Base-by-base conservation (phyloP, 1,140 invertebrate genomes). In the Sycophaga agraensis region DNA sequence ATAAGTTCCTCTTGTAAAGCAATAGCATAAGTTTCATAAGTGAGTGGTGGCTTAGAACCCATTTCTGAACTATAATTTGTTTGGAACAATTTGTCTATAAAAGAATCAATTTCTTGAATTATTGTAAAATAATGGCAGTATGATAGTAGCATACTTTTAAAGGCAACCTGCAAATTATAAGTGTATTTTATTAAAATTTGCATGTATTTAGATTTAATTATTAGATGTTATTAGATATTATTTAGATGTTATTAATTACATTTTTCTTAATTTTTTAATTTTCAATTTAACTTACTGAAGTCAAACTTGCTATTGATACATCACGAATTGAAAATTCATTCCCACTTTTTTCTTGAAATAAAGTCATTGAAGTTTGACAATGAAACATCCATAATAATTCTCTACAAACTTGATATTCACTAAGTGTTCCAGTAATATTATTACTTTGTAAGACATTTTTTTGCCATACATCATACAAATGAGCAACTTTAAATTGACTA, bases 371-470 rank as follows among this genome's bases (percentile, higher is more conserved):
- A 6, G 63, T 50, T 45, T 70, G 77, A 54, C 65, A 55, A 43
- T 77, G 70, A 61, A 82, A 73, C 74, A 79, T 79, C 78, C 79
- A 80, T 8, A 82, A 64, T 12, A 81, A 50, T 72, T 82, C 80
- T 57, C 78, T 70, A 17, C 74, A 70, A 2, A 66, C 73, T 67
- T 77, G 69, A 64, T 80, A 81, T 59, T 82, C 80, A 14, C 74
- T 79, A 1, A 82, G 19, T 12, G 70, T 75, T 16, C 68, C 66
- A 16, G 67, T 66, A n/a, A 67, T 65, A 42, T 70, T 45, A 1
- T 55, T 61, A 40, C 64, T 64, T 59, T 66, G 70, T 2, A 64
- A 68, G 16, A 40, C 70, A 58, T 70, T 69, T 66, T 72, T 70
- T 48, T 66, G 65, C 78, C 73, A 79, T 59, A 70, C 69, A 66